Base-by-base conservation (phyloP, 1,140 invertebrate genomes). In the Diploscapter pachys region DNA sequence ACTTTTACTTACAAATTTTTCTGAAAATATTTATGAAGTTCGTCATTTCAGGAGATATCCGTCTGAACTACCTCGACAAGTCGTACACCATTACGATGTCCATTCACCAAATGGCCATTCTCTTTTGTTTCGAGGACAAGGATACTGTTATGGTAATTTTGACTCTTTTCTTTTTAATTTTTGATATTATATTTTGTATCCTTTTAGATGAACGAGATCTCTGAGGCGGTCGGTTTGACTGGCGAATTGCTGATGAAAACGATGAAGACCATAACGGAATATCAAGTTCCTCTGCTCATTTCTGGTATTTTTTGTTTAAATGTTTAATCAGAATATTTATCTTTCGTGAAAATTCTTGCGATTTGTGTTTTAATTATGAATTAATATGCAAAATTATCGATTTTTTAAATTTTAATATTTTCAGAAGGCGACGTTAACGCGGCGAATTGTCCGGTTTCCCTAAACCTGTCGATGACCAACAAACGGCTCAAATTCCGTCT, bases 101-200 rank as follows among this genome's bases (percentile, higher is more conserved):
- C 4, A 96, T 94, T 1, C 95, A 94, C 86, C 94, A 97, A 88
- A 95, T 98, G 92, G 93, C 93, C 0, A 90, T 97, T 63, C 86
- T 98, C 31, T 87, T 97, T 52, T 87, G 93, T 51, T 98, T 96
- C 87, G 93, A 96, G 86, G 90, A 90, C 50, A 88, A 89, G 55
- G 90, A 94, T 78, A 86, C 86, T 2, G 86, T 94, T 5, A 89
- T 89, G 1, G 92, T 91, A 81, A 88, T 88, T 31, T 64, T 31
- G 31, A 9, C 13, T 68, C 48, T n/a, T 68, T 68, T 9, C 50
- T 31, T 54, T 68, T 68, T 54, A 48, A 68, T 52, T 8, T 31
- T 31, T 31, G 31, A 31, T 31, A 31, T 31, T 31, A 31, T 31
- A 31, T 31, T 31, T 31, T 31, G 31, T 1, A 31, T 31, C 31